phyloP scores from a whole-genome alignment of 2,797 vertebrate genomes.

The Anguilla obscura region DNA sequence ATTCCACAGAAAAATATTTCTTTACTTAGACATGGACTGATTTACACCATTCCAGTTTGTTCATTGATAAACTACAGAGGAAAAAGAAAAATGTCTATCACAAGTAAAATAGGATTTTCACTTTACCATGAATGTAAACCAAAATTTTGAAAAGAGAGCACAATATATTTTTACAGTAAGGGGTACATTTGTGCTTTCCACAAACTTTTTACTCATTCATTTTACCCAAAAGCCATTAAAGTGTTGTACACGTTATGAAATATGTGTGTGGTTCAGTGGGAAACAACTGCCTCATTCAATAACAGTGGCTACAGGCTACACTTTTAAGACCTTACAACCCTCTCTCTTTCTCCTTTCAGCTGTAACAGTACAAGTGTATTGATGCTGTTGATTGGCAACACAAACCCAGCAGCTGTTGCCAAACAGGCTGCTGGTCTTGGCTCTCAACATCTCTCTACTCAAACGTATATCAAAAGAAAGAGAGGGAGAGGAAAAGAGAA shows the following conservation, averaged over 20 bases:
- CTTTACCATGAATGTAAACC: neutral
- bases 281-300: neutral
- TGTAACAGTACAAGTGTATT: neutral
- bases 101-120: too few relatives aligned
- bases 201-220: too few relatives aligned
- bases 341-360: neutral
- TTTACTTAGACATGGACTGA: too few relatives aligned
- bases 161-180: neutral
- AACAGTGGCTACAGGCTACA: neutral
- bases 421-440: slow-evolving; percentile 13
- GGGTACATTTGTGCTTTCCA: neutral
- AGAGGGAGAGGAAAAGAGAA: slow-evolving; percentile 10
- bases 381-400: slow-evolving; percentile 30
- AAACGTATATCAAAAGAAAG: neutral
- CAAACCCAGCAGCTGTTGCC: slow-evolving; percentile 37
- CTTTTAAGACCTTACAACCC: neutral
- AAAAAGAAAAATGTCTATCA: too few relatives aligned
- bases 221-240: neutral
- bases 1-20: too few relatives aligned
- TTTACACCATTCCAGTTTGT: too few relatives aligned
- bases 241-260: neutral
- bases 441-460: slow-evolving; percentile 11
- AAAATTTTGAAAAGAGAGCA: neutral
- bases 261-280: neutral
- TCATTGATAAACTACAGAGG: too few relatives aligned